Conservation (phyloP, 2,888 invertebrate genomes). For the Phoenoteleia sp. region DNA sequence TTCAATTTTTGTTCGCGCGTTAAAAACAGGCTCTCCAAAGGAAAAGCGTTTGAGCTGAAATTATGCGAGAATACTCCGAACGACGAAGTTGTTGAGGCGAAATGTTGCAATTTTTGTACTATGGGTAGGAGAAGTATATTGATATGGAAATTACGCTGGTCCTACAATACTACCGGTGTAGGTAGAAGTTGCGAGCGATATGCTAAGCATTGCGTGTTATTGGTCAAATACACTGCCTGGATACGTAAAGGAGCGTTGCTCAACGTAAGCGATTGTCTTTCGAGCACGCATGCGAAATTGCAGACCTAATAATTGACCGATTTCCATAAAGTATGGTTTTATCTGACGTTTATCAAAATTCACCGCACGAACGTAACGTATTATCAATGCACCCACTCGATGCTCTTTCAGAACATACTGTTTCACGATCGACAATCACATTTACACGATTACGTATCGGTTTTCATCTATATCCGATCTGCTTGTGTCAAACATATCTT, state of each 20-base stretch:
- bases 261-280: slow-evolving; percentile 44
- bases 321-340: slow-evolving; percentile 39
- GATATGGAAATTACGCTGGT: slow-evolving; percentile 51
- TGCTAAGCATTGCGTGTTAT: slow-evolving; percentile 57
- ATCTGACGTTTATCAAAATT: slow-evolving; percentile 50
- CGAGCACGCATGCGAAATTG: slow-evolving; percentile 26
- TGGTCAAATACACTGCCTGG: slow-evolving; percentile 27
- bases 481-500: slow-evolving; percentile 60
- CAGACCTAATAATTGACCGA: slow-evolving; percentile 23
- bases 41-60: slow-evolving; percentile 1
- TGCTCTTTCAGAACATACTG: slow-evolving; percentile 26
- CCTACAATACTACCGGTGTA: slow-evolving; percentile 23
- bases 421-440: slow-evolving; percentile 51
- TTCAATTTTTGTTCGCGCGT: slow-evolving; percentile 36
- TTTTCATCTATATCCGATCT: slow-evolving; percentile 50
- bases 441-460: slow-evolving; percentile 54
- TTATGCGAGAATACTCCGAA: slow-evolving; percentile 14
- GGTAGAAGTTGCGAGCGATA: slow-evolving; percentile 29
- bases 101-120: slow-evolving; percentile 46
- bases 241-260: slow-evolving; percentile 25
- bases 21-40: slow-evolving; percentile 13
- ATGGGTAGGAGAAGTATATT: slow-evolving; percentile 16
- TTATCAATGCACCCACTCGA: slow-evolving; percentile 20
- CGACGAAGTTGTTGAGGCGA: slow-evolving; percentile 37
- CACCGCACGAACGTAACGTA: background rate